phyloP scores from a whole-genome alignment of 2,888 invertebrate genomes.

The Apotomis turbidana region DNA sequence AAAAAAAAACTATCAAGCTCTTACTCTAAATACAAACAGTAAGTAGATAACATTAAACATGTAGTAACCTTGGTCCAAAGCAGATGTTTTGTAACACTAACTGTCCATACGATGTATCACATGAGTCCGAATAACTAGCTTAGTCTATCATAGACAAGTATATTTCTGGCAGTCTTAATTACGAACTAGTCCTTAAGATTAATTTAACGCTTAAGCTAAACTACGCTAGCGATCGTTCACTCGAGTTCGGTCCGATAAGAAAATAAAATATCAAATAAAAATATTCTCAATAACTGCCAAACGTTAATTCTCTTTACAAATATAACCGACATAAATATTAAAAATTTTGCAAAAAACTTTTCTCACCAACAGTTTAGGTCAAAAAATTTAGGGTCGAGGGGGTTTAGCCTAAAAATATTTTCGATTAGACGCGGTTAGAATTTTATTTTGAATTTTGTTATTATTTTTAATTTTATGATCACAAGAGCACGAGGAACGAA shows the following conservation, averaged over 20 bases:
- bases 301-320: constrained; percentile 78
- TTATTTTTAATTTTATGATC: constrained; percentile 80
- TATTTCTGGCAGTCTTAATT: constrained; percentile 59
- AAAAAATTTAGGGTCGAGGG: constrained; percentile 72
- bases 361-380: constrained; percentile 61
- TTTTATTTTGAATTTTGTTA: constrained; percentile 63
- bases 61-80: constrained; percentile 67
- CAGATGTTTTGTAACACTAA: constrained; percentile 57
- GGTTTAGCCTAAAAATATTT: constrained; percentile 80
- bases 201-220: constrained; percentile 52
- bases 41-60: constrained; percentile 35
- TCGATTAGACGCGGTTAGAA: constrained; percentile 76
- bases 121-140: constrained; percentile 56
- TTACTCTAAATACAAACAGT: constrained; percentile 21
- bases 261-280: constrained; percentile 76
- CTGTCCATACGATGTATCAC: constrained; percentile 62
- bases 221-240: constrained; percentile 63
- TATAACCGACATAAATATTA: constrained; percentile 82
- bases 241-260: constrained; percentile 63
- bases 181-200: constrained; percentile 70
- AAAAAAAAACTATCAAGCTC: constrained; percentile 34
- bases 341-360: constrained; percentile 80
- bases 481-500: constrained; percentile 84
- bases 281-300: constrained; percentile 79
- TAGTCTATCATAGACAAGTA: constrained; percentile 53